Evolutionary conservation across 92 coral and sea anemone species (phyloP).

Genomic region (Epizoanthus rinbou): DNA sequence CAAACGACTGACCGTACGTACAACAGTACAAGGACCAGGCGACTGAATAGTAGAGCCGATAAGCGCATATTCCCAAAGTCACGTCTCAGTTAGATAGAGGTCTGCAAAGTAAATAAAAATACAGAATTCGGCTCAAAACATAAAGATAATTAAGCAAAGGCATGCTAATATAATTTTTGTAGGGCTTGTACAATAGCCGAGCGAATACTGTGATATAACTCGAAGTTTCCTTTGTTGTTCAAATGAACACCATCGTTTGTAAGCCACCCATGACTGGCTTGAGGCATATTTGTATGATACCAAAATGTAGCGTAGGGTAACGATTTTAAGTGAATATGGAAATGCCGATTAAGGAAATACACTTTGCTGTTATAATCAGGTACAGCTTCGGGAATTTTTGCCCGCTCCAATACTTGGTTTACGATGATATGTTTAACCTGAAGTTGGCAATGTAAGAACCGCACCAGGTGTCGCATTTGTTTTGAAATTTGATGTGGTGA

Average conservation of each 20-base stretch:
- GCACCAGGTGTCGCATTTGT: conserved; percentile 1
- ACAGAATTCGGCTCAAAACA: neutral
- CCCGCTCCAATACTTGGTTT: neutral
- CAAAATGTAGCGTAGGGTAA: neutral
- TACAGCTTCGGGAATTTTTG: neutral
- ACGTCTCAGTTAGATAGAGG: neutral
- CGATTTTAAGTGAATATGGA: neutral
- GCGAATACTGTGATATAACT: conserved; percentile 15
- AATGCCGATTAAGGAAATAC: neutral
- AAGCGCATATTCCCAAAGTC: too few relatives aligned
- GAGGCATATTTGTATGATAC: conserved; percentile 1
- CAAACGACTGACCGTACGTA: neutral
- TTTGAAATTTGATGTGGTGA: conserved; percentile 3
- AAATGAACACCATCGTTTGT: neutral
- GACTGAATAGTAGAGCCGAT: neutral
- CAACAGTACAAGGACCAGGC: neutral
- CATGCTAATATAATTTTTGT: neutral
- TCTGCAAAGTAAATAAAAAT: neutral
- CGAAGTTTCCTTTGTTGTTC: neutral
- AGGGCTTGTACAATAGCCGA: neutral
- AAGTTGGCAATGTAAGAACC: neutral
- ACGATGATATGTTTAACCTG: neutral
- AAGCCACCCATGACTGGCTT: neutral
- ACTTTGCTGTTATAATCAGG: neutral
- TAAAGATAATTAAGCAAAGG: neutral